Conservation (phyloP, 2,888 invertebrate species). For the Dasypogon diadema region DNA sequence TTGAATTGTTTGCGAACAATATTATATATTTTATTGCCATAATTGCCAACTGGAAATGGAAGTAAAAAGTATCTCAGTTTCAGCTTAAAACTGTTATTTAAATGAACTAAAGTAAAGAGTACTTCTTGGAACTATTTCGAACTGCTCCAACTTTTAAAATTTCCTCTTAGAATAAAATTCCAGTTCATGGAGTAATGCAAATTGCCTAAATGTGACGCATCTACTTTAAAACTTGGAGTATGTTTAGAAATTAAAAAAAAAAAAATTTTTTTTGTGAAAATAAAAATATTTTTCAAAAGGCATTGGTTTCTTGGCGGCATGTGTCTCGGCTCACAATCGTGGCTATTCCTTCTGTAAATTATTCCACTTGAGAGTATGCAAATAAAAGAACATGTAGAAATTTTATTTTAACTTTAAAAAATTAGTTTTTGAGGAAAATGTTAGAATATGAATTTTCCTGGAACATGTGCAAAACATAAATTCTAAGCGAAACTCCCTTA, state of each 20-base stretch:
- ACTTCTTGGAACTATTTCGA: slow-evolving; percentile 24
- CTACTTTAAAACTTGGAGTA: slow-evolving; percentile 45
- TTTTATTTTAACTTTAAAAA: slow-evolving; percentile 29
- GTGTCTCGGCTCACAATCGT: slow-evolving; percentile 68
- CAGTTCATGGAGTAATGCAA: slow-evolving; percentile 20
- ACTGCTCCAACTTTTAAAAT: slow-evolving; percentile 45
- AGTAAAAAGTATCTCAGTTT: slow-evolving; percentile 3
- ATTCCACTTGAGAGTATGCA: slow-evolving; percentile 57
- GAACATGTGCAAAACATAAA: slow-evolving; percentile 2
- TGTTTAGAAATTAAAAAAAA: slow-evolving; percentile 1
- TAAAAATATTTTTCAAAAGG: slow-evolving; percentile 73
- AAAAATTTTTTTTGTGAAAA: slow-evolving; percentile 52
- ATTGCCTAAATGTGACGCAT: slow-evolving; percentile 31
- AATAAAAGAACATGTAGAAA: slow-evolving; percentile 37
- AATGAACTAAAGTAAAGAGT: background rate
- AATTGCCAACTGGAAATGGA: too few relatives aligned
- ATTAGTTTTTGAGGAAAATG: slow-evolving; percentile 22
- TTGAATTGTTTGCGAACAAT: too few relatives aligned
- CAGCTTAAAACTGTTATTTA: background rate
- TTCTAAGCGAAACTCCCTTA: slow-evolving; percentile 21
- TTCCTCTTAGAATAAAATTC: slow-evolving; percentile 6
- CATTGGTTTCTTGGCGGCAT: slow-evolving; percentile 84
- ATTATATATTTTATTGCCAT: too few relatives aligned
- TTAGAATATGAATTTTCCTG: slow-evolving; percentile 26
- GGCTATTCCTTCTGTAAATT: slow-evolving; percentile 65